Percentiles rank a stretch among this genome's conserved stretches.
These are phyloP conservation scores for Ctenopoma multispine DNA, from an alignment of 2,797 vertebrate species.

Conservation along the genomic window DNA sequence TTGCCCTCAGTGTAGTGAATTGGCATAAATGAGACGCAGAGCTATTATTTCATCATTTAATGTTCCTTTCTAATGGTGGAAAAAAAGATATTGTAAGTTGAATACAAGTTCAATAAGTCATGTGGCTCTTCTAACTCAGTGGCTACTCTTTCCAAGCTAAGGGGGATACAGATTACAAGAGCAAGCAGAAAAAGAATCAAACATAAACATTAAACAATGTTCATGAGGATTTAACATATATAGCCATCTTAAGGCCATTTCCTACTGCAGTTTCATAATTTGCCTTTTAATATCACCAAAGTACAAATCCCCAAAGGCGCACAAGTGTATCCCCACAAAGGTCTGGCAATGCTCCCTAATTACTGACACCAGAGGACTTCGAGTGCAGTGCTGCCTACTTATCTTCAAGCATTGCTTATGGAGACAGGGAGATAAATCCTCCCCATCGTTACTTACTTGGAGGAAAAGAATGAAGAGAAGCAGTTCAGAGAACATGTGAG, in stretches of 20 bases:
- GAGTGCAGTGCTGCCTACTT: slow-evolving; percentile 57
- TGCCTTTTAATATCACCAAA: slow-evolving; percentile 75
- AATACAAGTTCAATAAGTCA: slow-evolving; percentile 14
- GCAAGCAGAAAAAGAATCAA: slow-evolving; percentile 58
- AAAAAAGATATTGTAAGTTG: not conserved
- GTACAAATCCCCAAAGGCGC: slow-evolving; percentile 76
- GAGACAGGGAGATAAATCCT: slow-evolving; percentile 70
- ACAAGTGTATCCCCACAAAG: slow-evolving; percentile 70
- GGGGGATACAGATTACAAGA: slow-evolving; percentile 64
- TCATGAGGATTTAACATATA: slow-evolving; percentile 66
- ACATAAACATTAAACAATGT: slow-evolving; percentile 66
- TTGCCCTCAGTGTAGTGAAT: slow-evolving; percentile 1
- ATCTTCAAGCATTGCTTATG: slow-evolving; percentile 59
- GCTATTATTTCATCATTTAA: slow-evolving; percentile 13
- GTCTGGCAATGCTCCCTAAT: slow-evolving; percentile 77
- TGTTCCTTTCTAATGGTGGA: slow-evolving; percentile 11
- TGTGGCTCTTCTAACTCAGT: slow-evolving; percentile 44
- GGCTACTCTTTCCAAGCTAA: slow-evolving; percentile 34
- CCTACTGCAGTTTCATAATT: slow-evolving; percentile 65
- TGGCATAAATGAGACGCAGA: not conserved
- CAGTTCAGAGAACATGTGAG: slow-evolving; percentile 24
- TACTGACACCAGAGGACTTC: slow-evolving; percentile 77
- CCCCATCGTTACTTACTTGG: slow-evolving; percentile 25
- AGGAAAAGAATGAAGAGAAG: slow-evolving; percentile 24
- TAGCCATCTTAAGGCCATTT: slow-evolving; percentile 56